Evolutionary conservation across 2,797 vertebrate species (phyloP).

Genomic region (Pseudomugil tenellus): DNA sequence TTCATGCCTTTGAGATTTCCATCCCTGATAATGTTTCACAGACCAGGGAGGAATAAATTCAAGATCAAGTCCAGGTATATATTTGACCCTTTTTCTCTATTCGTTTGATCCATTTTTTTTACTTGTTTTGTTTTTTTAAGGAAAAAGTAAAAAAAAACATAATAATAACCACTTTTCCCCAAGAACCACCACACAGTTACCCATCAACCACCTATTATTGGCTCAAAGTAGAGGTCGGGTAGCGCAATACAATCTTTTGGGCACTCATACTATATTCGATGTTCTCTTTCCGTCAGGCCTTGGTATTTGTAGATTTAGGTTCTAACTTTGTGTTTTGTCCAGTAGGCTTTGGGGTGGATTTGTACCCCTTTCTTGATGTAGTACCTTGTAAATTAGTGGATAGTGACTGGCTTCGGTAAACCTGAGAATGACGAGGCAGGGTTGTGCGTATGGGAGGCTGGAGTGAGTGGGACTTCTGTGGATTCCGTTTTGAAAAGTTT

Average conservation of each 20-base stretch:
- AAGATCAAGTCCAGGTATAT: conserved; percentile 39
- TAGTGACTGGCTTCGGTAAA: conserved; percentile 34
- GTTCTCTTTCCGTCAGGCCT: conserved; percentile 31
- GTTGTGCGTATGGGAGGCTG: conserved; percentile 40
- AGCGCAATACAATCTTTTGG: conserved; percentile 51
- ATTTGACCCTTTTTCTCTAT: not conserved
- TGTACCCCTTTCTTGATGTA: conserved; percentile 37
- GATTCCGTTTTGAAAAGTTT: conserved; percentile 38
- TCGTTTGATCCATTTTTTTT: conserved; percentile 11
- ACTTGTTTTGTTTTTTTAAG: not conserved
- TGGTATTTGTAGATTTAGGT: conserved; percentile 38
- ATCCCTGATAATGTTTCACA: conserved; percentile 33
- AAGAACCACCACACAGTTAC: conserved; percentile 1
- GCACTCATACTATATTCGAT: conserved; percentile 28
- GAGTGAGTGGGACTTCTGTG: conserved; percentile 33
- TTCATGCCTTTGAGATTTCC: conserved; percentile 18
- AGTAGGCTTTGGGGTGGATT: conserved; percentile 41
- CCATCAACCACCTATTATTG: not conserved
- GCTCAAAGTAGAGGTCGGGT: conserved; percentile 17
- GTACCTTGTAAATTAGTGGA: conserved; percentile 16
- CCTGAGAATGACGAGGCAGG: conserved; percentile 46
- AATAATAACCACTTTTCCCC: conserved; percentile 9
- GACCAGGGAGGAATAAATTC: conserved; percentile 32
- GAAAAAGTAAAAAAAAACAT: conserved; percentile 5
- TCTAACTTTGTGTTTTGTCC: conserved; percentile 26